Conservation (phyloP, 2,797 vertebrate species). For the Brotula barbata region DNA sequence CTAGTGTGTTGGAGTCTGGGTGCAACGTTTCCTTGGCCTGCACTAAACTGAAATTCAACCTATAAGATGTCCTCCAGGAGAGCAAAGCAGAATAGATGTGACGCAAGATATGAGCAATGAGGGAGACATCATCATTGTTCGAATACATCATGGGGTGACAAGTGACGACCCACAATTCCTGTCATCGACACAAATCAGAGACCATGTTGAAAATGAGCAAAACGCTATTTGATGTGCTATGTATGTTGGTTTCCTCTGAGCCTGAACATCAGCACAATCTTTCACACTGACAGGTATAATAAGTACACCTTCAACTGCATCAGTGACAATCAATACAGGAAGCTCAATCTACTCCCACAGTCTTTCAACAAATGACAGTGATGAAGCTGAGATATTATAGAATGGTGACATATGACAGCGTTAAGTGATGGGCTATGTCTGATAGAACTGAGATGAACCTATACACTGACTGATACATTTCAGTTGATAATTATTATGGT, state of each 20-base stretch:
- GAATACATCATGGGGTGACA: constrained; percentile 53
- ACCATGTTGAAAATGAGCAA: constrained; percentile 49
- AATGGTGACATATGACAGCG: not conserved
- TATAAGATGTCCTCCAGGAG: constrained; percentile 39
- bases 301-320: constrained; percentile 52
- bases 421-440: constrained; percentile 6
- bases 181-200: constrained; percentile 44
- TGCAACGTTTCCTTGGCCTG: constrained; percentile 54
- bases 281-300: constrained; percentile 64
- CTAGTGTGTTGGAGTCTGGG: constrained; percentile 26
- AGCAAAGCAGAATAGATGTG: constrained; percentile 29
- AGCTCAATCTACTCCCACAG: constrained; percentile 32
- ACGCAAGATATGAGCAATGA: constrained; percentile 50
- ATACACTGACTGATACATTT: too few relatives aligned
- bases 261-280: constrained; percentile 38
- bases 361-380: constrained; percentile 40
- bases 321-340: constrained; percentile 58
- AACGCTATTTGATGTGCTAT: constrained; percentile 42
- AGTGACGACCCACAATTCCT: constrained; percentile 41
- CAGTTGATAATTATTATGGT: constrained; percentile 2
- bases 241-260: constrained; percentile 44
- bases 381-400: constrained; percentile 21
- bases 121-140: constrained; percentile 55
- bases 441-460: too few relatives aligned
- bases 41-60: constrained; percentile 59